Evolutionary conservation across 2,888 invertebrate genomes (phyloP).

Genomic region (Caenorhabditis angaria): DNA sequence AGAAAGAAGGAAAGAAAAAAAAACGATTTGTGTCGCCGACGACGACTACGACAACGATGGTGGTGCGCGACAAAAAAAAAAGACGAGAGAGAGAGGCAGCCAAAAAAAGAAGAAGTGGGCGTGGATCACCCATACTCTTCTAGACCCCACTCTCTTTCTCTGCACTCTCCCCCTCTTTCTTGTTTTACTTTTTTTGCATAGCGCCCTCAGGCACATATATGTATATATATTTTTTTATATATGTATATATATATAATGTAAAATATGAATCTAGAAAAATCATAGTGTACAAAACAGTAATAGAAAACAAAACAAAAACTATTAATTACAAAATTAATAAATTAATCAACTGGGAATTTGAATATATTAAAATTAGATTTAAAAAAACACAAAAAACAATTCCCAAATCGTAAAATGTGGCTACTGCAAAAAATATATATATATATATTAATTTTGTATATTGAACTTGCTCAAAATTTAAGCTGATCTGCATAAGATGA

Average conservation of each 20-base stretch:
- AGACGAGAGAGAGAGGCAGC: conserved; percentile 7
- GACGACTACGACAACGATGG: not conserved
- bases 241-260: not conserved
- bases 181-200: conserved; percentile 6
- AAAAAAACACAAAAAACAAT: too few species aligned
- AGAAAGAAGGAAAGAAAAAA: not conserved
- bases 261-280: too few species aligned
- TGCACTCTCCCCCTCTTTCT: not conserved
- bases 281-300: too few species aligned
- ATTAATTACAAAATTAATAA: too few species aligned
- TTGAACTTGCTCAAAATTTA: too few species aligned
- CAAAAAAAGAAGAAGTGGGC: conserved; percentile 16
- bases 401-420: too few species aligned
- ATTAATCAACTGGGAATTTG: too few species aligned
- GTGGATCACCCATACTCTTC: conserved; percentile 1
- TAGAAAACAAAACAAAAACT: too few species aligned
- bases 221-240: not conserved
- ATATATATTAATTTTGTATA: too few species aligned
- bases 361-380: too few species aligned
- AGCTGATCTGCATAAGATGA: too few species aligned
- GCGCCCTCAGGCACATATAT: not conserved
- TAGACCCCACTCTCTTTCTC: not conserved
- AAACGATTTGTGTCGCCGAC: conserved; percentile 6
- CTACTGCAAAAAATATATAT: too few species aligned
- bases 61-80: conserved; percentile 10